phyloP scores from a whole-genome alignment of 2,797 vertebrate species.

The Xiphophorus birchmanni region DNA sequence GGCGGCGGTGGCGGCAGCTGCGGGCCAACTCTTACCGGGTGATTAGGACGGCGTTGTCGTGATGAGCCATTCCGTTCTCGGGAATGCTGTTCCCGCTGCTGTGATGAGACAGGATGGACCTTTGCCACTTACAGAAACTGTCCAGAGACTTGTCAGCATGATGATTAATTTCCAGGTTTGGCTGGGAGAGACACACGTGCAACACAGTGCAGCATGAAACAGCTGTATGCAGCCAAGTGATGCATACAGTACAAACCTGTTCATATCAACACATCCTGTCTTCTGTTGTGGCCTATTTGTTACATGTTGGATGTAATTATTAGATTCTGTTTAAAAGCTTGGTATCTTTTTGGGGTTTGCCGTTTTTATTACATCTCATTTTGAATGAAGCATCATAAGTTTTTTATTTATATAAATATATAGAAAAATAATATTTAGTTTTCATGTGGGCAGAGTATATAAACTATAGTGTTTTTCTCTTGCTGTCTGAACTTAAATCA shows the following conservation, averaged over 20 bases:
- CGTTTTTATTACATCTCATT: not conserved
- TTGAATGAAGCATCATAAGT: not conserved
- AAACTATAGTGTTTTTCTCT: not conserved
- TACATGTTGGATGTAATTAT: not conserved
- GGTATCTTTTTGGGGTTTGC: not conserved
- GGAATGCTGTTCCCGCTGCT: constrained; percentile 97
- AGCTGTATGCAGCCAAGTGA: not conserved
- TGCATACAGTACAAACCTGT: not conserved
- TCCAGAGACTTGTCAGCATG: constrained; percentile 99
- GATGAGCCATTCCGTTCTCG: constrained; percentile 98
- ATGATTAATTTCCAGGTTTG: constrained; percentile 99
- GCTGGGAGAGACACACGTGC: constrained; percentile 87
- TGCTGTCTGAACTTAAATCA: no score
- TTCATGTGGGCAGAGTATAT: not conserved
- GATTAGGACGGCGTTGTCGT: constrained; percentile 99
- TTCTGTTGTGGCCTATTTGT: not conserved
- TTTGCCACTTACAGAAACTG: constrained; percentile 99
- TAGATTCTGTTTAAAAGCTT: not conserved
- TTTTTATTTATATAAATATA: not conserved
- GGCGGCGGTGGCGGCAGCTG: rapidly evolving
- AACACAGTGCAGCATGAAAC: constrained; percentile 26
- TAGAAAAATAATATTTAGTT: not conserved
- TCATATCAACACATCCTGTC: not conserved
- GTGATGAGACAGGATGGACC: constrained; percentile 97
- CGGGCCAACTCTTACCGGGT: constrained; percentile 87